Conservation (phyloP, 2,888 invertebrate species). For the Cabera pusaria region DNA sequence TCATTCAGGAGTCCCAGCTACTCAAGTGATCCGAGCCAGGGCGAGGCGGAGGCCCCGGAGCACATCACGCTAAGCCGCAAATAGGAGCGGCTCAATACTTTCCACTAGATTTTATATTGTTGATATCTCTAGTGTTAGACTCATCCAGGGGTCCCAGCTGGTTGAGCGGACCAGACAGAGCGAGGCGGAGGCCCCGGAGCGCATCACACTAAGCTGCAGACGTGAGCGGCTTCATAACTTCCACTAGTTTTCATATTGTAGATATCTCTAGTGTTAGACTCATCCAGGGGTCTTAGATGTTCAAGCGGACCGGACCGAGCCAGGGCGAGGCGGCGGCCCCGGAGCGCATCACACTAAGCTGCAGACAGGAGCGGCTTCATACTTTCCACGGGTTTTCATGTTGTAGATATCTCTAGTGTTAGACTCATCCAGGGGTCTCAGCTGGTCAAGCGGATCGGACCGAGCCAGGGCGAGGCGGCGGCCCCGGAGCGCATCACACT, state of each 20-base stretch:
- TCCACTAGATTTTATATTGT: too few relatives aligned
- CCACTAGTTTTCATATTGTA: too few relatives aligned
- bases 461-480: conserved; percentile 93
- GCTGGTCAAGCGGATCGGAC: conserved; percentile 89
- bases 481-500: conserved; percentile 92
- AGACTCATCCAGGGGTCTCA: conserved; percentile 86
- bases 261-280: conserved; percentile 47
- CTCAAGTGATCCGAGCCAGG: conserved; percentile 95
- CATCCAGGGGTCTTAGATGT: too few relatives aligned
- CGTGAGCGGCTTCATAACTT: too few relatives aligned
- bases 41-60: conserved; percentile 89
- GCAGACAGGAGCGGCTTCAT: conserved; percentile 93
- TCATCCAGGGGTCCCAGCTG: conserved; percentile 88
- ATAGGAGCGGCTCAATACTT: too few relatives aligned
- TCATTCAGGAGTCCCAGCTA: conserved; percentile 88
- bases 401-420: too few relatives aligned
- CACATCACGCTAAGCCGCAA: conserved; percentile 94
- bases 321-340: conserved; percentile 91
- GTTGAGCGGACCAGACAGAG: conserved; percentile 96
- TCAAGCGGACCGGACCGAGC: conserved; percentile 95
- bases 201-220: conserved; percentile 93
- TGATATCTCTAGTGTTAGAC: too few relatives aligned
- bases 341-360: conserved; percentile 93
- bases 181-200: conserved; percentile 89
- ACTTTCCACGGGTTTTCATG: too few relatives aligned